These are phyloP conservation scores for Eulithis prunata DNA, from an alignment of 2,888 invertebrate species.

Conservation along the genomic window DNA sequence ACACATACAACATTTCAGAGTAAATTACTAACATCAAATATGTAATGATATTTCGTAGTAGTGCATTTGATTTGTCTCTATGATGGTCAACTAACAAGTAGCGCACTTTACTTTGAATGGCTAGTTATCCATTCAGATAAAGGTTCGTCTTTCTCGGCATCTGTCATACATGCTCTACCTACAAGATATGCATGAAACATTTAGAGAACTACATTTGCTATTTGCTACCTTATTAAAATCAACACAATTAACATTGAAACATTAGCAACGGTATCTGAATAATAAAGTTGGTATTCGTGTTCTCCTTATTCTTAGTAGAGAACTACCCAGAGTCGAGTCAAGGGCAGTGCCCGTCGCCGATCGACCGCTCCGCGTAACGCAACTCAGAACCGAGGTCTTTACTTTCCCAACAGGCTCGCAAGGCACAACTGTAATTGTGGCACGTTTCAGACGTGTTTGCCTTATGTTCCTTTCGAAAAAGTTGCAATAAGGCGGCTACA, in stretches of 20 bases:
- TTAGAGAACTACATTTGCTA: neutral
- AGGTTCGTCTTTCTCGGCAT: neutral
- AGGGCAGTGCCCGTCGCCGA: slow-evolving; percentile 76
- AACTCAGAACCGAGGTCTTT: slow-evolving; percentile 67
- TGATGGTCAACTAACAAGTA: neutral
- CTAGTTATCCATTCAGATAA: neutral
- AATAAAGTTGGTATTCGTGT: slow-evolving; percentile 13
- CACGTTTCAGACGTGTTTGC: slow-evolving; percentile 38
- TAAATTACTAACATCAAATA: no score
- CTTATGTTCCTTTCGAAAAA: slow-evolving; percentile 20
- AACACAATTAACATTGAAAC: slow-evolving; percentile 6
- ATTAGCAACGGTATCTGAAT: neutral
- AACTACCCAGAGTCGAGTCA: slow-evolving; percentile 72
- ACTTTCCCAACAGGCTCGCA: slow-evolving; percentile 65
- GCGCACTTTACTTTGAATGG: neutral
- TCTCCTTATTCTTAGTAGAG: slow-evolving; percentile 45
- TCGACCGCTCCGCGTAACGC: slow-evolving; percentile 44
- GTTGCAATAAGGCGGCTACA: neutral
- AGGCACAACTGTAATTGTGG: slow-evolving; percentile 31
- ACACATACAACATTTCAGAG: neutral
- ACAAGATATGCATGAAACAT: neutral
- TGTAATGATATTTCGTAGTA: neutral
- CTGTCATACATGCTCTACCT: neutral
- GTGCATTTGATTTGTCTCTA: neutral
- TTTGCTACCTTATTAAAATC: neutral